Evolutionary conservation across 2,797 vertebrate genomes (phyloP).

Genomic region (Nannoperca obscura): DNA sequence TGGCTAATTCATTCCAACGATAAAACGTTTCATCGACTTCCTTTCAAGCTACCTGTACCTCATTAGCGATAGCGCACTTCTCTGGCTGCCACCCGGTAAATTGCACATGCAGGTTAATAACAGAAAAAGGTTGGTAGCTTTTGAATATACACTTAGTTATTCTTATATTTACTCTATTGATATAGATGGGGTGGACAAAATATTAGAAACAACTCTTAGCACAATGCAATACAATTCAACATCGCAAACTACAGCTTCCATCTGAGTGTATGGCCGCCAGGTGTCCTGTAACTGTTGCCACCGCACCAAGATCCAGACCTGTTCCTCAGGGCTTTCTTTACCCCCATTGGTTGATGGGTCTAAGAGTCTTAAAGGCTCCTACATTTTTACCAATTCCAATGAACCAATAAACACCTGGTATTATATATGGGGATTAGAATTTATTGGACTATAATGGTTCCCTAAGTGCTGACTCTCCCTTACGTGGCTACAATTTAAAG

Average conservation of each 20-base stretch:
- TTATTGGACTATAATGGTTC: background rate
- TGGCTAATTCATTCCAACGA: background rate
- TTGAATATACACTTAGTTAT: background rate
- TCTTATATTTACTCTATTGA: no score
- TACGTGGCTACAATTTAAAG: background rate
- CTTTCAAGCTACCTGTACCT: background rate
- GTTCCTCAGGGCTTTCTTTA: background rate
- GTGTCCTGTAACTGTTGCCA: background rate
- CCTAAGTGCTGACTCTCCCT: background rate
- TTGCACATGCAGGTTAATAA: background rate
- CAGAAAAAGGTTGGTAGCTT: background rate
- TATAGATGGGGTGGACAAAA: no score
- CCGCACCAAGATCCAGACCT: background rate
- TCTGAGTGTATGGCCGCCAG: no score
- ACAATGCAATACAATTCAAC: background rate
- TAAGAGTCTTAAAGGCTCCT: background rate
- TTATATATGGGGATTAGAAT: background rate
- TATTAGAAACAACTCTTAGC: background rate
- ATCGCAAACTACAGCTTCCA: background rate
- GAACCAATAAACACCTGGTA: background rate
- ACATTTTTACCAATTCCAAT: slow-evolving; percentile 2
- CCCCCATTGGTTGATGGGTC: background rate
- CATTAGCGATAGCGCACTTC: background rate
- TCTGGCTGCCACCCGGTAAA: background rate
- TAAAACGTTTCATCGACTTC: no score